Base-by-base conservation (phyloP, 2,888 invertebrate genomes). In the Ochropleura plecta region DNA sequence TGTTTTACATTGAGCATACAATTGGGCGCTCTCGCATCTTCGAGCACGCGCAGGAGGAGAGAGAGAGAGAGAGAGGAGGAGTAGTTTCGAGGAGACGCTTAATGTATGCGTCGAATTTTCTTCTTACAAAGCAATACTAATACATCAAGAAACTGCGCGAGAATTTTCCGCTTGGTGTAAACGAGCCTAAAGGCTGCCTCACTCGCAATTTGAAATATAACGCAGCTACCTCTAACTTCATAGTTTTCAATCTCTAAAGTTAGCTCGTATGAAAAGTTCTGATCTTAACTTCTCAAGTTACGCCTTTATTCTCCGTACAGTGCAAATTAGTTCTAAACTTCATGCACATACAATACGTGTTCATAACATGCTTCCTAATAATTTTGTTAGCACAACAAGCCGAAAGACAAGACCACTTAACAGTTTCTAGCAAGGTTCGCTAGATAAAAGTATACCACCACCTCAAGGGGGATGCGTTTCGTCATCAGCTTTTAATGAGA, bases 361-460 rank as follows among this genome's bases (percentile, higher is more conserved):
- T 76, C 72, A 73, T 79, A 70, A 82, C 76, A 82, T 73, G 83
- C 82, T 72, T 67, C 76, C 79, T 81, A 82, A 73, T 53, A 82
- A 83, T 82, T 83, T 83, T 76, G 77, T 82, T 82, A 82, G 81
- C 82, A 83, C 82, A 82, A 46, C 55, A 82, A 83, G 82, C 82
- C 63, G 70, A 73, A 69, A 65, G 73, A 82, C 70, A 68, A 71
- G 77, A 83, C 77, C 83, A 83, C 63, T 76, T 51, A 76, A 79
- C 59, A 83, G 57, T 40, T 18, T 68, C 83, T 82, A 83, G 82
- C 80, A 0, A 0, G 60, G 57, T 30, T 57, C 53, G 73, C 83
- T 83, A 80, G 68, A 73, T 76, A 73, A 30, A 66, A 44, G 55
- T 78, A 59, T 30, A 76, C 82, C 82, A 66, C 65, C 82, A 82